phyloP scores from a whole-genome alignment of 2,113 vertebrate genomes.

The Zosterops pallidus region DNA sequence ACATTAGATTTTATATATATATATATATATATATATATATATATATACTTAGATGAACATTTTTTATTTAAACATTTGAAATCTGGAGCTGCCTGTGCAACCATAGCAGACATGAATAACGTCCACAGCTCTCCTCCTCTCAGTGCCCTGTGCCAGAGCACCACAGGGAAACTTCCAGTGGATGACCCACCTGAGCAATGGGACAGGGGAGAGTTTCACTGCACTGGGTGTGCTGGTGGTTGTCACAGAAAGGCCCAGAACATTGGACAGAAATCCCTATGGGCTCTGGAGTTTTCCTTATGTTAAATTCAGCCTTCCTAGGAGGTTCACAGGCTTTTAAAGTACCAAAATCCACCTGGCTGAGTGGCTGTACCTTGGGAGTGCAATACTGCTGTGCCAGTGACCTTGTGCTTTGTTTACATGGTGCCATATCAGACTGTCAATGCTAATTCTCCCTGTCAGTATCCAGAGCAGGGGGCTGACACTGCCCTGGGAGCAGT shows the following conservation, averaged over 20 bases:
- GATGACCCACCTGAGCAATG: neutral
- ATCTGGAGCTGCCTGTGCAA: constrained; percentile 44
- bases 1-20: constrained; percentile 39
- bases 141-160: neutral
- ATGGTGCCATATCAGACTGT: neutral
- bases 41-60: constrained; percentile 44
- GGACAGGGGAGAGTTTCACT: neutral
- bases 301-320: neutral
- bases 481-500: neutral
- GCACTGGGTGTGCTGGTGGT: constrained; percentile 34
- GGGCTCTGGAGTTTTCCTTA: neutral
- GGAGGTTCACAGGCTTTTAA: neutral
- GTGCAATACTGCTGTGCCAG: constrained; percentile 51
- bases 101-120: neutral
- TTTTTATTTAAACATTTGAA: constrained; percentile 63
- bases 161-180: neutral
- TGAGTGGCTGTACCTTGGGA: constrained; percentile 2
- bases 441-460: neutral
- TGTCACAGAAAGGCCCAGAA: constrained; percentile 25
- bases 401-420: neutral
- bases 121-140: constrained; percentile 1
- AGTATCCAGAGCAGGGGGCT: neutral
- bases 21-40: neutral
- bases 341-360: neutral
- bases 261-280: neutral